These are phyloP conservation scores for Apostichopus leukothele DNA, from an alignment of 53 echinoderm and acorn worm genomes.

Conservation along the genomic window DNA sequence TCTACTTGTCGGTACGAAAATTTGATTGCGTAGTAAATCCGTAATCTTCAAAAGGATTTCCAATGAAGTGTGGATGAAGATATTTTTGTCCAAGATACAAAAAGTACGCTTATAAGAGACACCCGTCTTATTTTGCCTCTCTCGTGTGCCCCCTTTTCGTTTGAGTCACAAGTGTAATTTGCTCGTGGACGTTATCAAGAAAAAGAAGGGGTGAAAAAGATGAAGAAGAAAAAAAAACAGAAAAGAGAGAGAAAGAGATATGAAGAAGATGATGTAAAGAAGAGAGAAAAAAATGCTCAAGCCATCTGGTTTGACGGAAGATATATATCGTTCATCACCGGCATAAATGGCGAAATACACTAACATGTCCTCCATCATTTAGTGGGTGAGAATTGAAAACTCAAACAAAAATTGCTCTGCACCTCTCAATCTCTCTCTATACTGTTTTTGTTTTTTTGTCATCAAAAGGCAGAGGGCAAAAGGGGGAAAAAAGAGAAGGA, in stretches of 20 bases:
- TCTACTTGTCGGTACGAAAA: constrained; percentile 2
- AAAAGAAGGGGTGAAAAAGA: neutral
- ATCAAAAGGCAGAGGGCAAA: neutral
- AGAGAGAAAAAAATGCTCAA: neutral
- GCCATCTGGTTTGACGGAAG: constrained; percentile 44
- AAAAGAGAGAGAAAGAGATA: neutral
- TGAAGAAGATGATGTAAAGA: no score
- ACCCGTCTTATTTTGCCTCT: neutral
- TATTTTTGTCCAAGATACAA: neutral
- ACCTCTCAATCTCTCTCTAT: neutral
- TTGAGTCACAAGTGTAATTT: constrained; percentile 30
- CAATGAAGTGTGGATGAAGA: constrained; percentile 32
- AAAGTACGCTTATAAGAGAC: no score
- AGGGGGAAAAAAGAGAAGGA: neutral
- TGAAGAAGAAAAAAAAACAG: neutral
- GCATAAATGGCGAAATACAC: constrained; percentile 36
- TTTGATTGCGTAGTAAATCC: constrained; percentile 6
- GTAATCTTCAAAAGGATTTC: neutral
- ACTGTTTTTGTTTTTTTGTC: no score
- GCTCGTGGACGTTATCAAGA: constrained; percentile 20
- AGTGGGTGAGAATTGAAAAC: constrained; percentile 29
- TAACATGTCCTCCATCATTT: constrained; percentile 31
- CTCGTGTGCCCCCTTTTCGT: neutral
- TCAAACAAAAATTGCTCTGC: constrained; percentile 14
- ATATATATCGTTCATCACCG: constrained; percentile 37